A percentile compares a stretch with the other conserved stretches of the same genome.
phyloP scores from a whole-genome alignment of 2,797 vertebrate species.

The Podargus strigoides region DNA sequence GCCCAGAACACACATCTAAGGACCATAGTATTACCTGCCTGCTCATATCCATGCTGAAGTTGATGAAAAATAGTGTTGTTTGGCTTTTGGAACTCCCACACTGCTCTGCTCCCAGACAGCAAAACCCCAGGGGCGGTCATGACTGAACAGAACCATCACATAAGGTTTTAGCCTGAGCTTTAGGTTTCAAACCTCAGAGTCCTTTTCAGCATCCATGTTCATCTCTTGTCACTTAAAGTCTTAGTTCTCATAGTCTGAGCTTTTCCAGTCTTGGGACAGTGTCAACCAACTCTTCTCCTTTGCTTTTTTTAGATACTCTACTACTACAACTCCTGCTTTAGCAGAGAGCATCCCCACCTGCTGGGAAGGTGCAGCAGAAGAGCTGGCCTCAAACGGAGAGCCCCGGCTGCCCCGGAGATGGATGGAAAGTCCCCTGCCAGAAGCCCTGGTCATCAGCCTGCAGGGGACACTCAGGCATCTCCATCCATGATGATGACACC shows the following conservation, averaged over 20 bases:
- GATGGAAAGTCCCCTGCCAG: neutral
- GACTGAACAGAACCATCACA: neutral
- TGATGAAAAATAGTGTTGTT: too few relatives aligned
- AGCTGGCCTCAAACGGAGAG: neutral
- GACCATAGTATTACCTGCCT: too few relatives aligned
- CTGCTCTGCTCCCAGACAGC: neutral
- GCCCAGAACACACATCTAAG: neutral
- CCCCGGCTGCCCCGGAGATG: neutral
- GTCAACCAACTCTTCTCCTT: neutral
- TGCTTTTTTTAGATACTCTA: neutral
- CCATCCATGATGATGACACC: rapidly evolving
- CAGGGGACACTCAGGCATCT: rapidly evolving
- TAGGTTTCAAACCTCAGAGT: neutral
- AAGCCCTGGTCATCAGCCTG: neutral
- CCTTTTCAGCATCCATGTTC: neutral
- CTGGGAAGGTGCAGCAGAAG: neutral
- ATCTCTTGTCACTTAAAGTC: too few relatives aligned
- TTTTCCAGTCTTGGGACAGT: neutral
- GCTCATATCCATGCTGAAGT: neutral
- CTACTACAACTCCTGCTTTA: neutral
- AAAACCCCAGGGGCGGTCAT: neutral
- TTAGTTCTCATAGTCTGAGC: neutral
- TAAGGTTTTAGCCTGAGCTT: neutral
- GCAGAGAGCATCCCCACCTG: neutral
- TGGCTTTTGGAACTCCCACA: neutral